These are phyloP conservation scores for Drosophila acutilabella DNA, from an alignment of 2,888 invertebrate genomes.

Conservation along the genomic window DNA sequence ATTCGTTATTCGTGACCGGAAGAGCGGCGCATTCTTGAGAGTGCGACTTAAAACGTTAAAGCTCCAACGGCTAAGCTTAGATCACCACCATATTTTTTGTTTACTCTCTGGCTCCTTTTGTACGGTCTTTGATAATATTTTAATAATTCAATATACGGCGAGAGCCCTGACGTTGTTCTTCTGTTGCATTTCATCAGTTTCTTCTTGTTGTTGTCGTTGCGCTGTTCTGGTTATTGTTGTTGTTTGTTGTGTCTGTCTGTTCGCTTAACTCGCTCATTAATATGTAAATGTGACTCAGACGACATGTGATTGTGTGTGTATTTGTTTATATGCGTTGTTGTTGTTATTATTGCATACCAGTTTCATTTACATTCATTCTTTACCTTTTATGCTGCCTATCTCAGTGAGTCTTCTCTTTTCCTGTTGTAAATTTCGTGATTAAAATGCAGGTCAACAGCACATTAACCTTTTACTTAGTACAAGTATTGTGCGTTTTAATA, in stretches of 20 bases:
- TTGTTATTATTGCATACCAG: constrained; percentile 22
- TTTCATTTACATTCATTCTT: constrained; percentile 20
- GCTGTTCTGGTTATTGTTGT: constrained; percentile 17
- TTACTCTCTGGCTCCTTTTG: constrained; percentile 39
- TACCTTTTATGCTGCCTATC: constrained; percentile 43
- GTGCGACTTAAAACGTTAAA: constrained; percentile 21
- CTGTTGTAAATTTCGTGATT: constrained; percentile 61
- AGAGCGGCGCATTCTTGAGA: constrained; percentile 51
- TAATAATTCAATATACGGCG: constrained; percentile 53
- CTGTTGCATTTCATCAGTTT: constrained; percentile 65
- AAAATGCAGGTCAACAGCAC: constrained; percentile 72
- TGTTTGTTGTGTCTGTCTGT: constrained; percentile 29
- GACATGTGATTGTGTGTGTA: constrained; percentile 12
- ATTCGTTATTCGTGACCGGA: constrained; percentile 49
- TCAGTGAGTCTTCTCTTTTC: constrained; percentile 39
- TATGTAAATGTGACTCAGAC: constrained; percentile 65
- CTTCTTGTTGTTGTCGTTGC: constrained; percentile 16
- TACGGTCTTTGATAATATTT: constrained; percentile 57
- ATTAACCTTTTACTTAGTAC: constrained; percentile 56
- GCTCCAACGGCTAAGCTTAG: constrained; percentile 23
- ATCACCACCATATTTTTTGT: constrained; percentile 27
- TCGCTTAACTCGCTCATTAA: constrained; percentile 56
- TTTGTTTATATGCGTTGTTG: constrained; percentile 8
- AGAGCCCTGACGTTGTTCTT: constrained; percentile 45
- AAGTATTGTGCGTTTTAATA: constrained; percentile 33